These are phyloP conservation scores for Kryptolebias marmoratus DNA, from an alignment of 2,113 vertebrate genomes.

Conservation along the genomic window DNA sequence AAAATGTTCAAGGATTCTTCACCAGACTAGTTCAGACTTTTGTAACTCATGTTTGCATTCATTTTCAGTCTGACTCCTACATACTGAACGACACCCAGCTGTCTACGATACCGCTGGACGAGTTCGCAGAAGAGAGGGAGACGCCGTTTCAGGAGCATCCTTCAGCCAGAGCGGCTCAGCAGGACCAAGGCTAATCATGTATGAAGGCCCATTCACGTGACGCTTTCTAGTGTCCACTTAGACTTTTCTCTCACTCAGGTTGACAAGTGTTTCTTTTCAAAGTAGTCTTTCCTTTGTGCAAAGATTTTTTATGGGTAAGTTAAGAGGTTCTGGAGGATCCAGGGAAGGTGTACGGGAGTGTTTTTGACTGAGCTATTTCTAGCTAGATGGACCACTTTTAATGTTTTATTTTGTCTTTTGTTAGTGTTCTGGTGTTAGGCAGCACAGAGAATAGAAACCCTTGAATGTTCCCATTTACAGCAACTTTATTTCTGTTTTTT, in stretches of 20 bases:
- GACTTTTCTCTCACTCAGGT: conserved; percentile 90
- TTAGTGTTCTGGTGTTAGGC: conserved; percentile 63
- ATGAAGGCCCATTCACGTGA: conserved; percentile 63
- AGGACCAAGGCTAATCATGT: conserved; percentile 72
- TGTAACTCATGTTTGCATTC: not conserved
- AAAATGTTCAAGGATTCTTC: not conserved
- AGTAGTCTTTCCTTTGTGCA: conserved; percentile 78
- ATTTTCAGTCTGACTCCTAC: conserved; percentile 70
- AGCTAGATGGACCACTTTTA: conserved; percentile 43
- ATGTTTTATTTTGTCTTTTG: conserved; percentile 34
- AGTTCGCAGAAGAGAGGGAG: conserved; percentile 81
- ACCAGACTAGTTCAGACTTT: too few relatives aligned
- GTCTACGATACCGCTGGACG: conserved; percentile 84
- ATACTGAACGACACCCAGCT: conserved; percentile 82
- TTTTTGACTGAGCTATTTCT: conserved; percentile 38
- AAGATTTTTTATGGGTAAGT: conserved; percentile 68
- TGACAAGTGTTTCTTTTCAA: conserved; percentile 83
- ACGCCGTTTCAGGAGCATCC: conserved; percentile 67
- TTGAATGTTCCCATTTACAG: conserved; percentile 70
- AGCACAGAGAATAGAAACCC: conserved; percentile 67
- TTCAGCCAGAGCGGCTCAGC: conserved; percentile 46
- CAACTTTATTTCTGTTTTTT: conserved; percentile 64
- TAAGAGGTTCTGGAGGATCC: conserved; percentile 65
- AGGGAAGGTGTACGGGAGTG: conserved; percentile 39
- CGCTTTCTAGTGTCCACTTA: conserved; percentile 72